Evolutionary conservation across 2,797 vertebrate genomes (phyloP), one percentile per base, ranked within the genome.

Genomic region (Champsocephalus gunnari): DNA sequence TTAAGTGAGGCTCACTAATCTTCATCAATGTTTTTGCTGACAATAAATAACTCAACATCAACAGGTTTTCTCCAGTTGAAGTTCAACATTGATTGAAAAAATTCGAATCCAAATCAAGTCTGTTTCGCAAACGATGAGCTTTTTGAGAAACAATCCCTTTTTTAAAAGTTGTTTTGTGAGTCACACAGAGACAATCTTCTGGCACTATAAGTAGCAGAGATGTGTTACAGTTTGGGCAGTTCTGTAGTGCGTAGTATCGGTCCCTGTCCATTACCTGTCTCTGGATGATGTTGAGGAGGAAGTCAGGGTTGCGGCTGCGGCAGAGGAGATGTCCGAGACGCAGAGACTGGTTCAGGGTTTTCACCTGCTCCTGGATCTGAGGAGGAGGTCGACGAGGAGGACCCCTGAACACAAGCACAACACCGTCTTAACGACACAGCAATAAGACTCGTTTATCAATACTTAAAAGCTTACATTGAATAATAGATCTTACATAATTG

Each of bases 211-310:
- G 56, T 5, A 43, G 3, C 3, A 24, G 14, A 9, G 24, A 3
- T 12, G 17, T 3, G 38, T 8, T 21, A 43, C 1, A 16, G 28
- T 19, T 9, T 16, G 41, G 16, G 43, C 16, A 57, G 19, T 3
- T 24, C 3, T 0, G 24, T 10, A 8, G 10, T 19, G 8, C 53
- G 13, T 9, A 47, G 41, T 7, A 28, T 41, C 2, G 47, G 17
- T 21, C 13, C 21, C 8, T 8, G 10, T 14, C 2, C 9, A 1
- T 56, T 38, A 96, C 98, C 96, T 99, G 98, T 95, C 98, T 96
- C 87, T 99, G 98, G 79, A 99, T 99, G 87, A 99, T 99, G 94
- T 98, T 96, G 60, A 99, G 96, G 10, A 99, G 95, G 66, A 99
- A 99, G 87, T 99, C 98, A 0, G 98, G 98, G 81, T 94, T 97